These are phyloP conservation scores for Escarpia spicata DNA, from an alignment of 2,888 invertebrate genomes.

Conservation along the genomic window DNA sequence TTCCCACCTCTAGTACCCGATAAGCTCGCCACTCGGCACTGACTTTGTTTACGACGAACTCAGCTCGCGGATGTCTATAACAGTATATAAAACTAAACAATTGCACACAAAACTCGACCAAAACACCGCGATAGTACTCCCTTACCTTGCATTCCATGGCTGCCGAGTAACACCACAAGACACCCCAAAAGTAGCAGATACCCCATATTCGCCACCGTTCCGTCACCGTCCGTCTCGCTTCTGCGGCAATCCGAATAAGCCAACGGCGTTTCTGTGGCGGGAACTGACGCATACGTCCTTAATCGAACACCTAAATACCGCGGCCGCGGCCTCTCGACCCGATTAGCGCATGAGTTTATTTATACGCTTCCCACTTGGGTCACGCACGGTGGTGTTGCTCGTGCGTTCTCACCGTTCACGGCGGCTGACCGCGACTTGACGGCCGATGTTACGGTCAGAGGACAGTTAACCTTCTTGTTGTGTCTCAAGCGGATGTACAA, in stretches of 20 bases:
- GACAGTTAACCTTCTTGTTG: too few species aligned
- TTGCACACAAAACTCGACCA: neutral
- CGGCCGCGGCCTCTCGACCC: neutral
- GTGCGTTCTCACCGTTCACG: neutral
- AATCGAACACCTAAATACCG: neutral
- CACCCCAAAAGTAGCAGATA: neutral
- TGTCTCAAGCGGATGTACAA: too few species aligned
- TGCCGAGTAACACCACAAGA: neutral
- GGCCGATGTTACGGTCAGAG: neutral
- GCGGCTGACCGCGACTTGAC: neutral
- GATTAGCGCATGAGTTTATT: neutral
- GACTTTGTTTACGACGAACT: neutral
- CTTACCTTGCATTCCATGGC: slow-evolving; percentile 10
- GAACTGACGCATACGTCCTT: neutral
- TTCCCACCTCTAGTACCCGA: neutral
- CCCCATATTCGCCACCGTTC: neutral
- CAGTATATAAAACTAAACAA: neutral
- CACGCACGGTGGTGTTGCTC: neutral
- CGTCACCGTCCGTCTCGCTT: neutral
- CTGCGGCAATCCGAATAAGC: neutral
- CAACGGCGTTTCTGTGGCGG: neutral
- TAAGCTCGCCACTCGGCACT: neutral
- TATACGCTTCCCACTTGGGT: neutral
- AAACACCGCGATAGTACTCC: neutral
- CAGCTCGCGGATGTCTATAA: neutral